phyloP scores from a whole-genome alignment of 2,888 invertebrate species.

The Parnassius apollo region DNA sequence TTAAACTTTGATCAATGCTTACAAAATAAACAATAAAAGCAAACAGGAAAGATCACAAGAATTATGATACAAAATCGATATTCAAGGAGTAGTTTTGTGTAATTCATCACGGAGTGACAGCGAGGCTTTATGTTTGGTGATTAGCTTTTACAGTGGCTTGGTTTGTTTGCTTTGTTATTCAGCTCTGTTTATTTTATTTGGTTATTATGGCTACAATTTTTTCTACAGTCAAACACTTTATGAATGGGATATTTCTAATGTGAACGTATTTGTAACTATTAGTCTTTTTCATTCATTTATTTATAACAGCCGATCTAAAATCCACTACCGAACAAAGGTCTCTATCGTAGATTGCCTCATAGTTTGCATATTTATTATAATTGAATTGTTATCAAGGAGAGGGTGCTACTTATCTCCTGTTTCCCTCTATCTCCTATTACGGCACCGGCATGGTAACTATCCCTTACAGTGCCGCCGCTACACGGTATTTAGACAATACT shows the following conservation, averaged over 20 bases:
- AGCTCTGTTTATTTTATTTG: constrained; percentile 32
- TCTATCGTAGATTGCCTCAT: no score
- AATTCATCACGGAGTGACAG: constrained; percentile 48
- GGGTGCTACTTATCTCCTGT: no score
- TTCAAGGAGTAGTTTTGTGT: constrained; percentile 38
- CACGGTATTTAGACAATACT: no score
- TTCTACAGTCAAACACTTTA: constrained; percentile 24
- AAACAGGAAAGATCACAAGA: constrained; percentile 33
- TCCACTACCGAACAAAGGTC: no score
- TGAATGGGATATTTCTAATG: constrained; percentile 18
- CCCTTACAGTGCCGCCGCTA: no score
- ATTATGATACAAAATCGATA: constrained; percentile 49
- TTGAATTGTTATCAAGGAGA: no score
- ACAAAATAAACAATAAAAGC: constrained; percentile 1
- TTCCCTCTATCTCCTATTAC: no score
- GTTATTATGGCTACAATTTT: constrained; percentile 23
- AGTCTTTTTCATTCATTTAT: no score
- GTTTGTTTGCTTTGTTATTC: constrained; percentile 36
- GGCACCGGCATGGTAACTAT: no score
- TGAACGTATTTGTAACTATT: not conserved
- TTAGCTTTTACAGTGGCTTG: constrained; percentile 35
- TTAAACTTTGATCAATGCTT: no score
- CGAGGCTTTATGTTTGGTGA: constrained; percentile 39
- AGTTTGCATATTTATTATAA: no score
- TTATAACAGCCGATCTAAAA: no score